Conservation (phyloP, 2,797 vertebrate species). For the Coilia nasus region DNA sequence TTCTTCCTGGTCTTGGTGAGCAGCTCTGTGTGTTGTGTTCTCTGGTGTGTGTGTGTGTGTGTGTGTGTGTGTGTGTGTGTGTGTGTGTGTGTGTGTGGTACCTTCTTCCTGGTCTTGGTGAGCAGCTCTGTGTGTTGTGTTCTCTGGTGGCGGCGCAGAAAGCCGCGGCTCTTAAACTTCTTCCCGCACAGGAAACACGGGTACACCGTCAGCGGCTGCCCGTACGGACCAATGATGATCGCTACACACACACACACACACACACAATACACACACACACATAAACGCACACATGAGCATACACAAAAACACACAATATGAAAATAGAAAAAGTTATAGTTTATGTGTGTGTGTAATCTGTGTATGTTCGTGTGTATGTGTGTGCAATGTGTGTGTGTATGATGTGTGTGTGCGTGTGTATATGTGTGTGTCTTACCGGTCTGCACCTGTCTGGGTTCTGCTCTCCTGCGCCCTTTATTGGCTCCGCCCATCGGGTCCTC, state of each 20-base stretch:
- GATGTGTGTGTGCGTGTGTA: neutral
- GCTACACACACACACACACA: slow-evolving; percentile 69
- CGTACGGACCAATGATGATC: slow-evolving; percentile 97
- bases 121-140: slow-evolving; percentile 95
- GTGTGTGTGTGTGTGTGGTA: slow-evolving; percentile 94
- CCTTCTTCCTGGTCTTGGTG: slow-evolving; percentile 95
- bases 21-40: slow-evolving; percentile 94
- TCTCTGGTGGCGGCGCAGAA: slow-evolving; percentile 97
- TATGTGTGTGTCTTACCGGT: slow-evolving; percentile 77
- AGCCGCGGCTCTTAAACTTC: slow-evolving; percentile 97
- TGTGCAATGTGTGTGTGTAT: neutral
- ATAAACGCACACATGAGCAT: neutral
- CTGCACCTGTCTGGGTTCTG: slow-evolving; percentile 82
- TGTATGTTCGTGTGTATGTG: slow-evolving; percentile 36
- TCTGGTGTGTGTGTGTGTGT: slow-evolving; percentile 77
- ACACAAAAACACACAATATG: no score
- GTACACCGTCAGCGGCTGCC: slow-evolving; percentile 96
- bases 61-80: no score
- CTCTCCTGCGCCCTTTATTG: slow-evolving; percentile 77
- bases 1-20: slow-evolving; percentile 94
- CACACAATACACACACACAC: neutral
- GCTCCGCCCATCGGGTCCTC: slow-evolving; percentile 84
- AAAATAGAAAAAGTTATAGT: neutral
- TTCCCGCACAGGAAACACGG: slow-evolving; percentile 99
- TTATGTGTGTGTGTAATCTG: neutral